Base-by-base conservation (phyloP, 2,888 invertebrate species). In the Ceraclea dissimilis region DNA sequence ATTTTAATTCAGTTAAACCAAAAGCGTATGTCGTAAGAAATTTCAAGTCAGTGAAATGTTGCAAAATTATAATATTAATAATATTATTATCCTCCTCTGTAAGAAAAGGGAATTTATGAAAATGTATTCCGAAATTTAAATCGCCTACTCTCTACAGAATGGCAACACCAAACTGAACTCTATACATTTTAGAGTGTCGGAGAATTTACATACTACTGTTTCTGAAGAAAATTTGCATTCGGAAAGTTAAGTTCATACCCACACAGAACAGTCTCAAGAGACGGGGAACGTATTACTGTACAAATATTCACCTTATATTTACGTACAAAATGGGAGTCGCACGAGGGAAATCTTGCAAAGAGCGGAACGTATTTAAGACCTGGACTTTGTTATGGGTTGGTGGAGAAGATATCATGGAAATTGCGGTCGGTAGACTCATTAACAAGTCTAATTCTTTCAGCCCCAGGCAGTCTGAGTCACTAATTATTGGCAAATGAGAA, bases 381-480 rank as follows among this genome's bases (percentile, higher is more conserved):
- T 16, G 51, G 51, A 20, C 51, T 47, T 51, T 26, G 33, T 20
- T 33, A 26, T 39, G 31, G 49, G 18, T 47, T 17, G 18, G 34
- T n/a, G 51, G 26, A 49, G 49, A 20, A 53, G 58, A 54, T 58
- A 60, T 58, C 60, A 54, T 52, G 54, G 56, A 51, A 53, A 46
- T 52, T 51, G 51, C 52, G 54, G 49, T 51, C 51, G 56, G 53
- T 18, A 19, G 43, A 43, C 55, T 59, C 61, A 61, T 61, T 61
- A 61, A 59, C 61, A 61, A 61, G 61, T 61, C 57, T 61, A 61
- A 61, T 61, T 61, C 59, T 59, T 61, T 61, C 58, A 58, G 34
- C 58, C 54, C 51, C 50, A 44, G 52, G 13, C 19, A 56, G 31
- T 26, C 21, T 51, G 49, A 48, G 54, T 19, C 61, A 55, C 61